Evolutionary conservation across 2,113 vertebrate genomes (phyloP), one percentile per base, ranked within the genome.

Genomic region (Strigops habroptila): DNA sequence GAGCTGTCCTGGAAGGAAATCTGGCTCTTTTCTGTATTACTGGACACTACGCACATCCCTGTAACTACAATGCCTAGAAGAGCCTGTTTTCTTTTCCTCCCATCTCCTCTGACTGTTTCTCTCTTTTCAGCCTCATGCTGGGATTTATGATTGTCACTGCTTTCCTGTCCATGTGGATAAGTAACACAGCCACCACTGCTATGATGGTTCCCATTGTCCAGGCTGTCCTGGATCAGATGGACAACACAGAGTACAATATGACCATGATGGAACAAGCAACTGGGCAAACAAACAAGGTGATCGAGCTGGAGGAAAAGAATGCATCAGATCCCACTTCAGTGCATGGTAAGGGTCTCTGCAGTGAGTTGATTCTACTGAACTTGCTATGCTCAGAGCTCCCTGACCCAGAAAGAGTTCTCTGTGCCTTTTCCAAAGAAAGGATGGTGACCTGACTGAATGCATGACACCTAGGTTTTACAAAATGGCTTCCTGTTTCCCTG

Each of bases 151-250:
- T 97, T 3, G 98, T 99, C 94, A 99, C 99, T 1, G 98, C 99
- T 65, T 99, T 99, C 95, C 97, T 99, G 80, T 99, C 99, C 94
- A 99, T 99, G 99, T 99, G 99, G 99, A 99, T 99, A 98, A 99
- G 99, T 96, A 99, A 99, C 97, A 99, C 99, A 1, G 99, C 99
- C 49, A 98, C 99, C 85, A 99, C 99, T 2, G 99, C 99, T 82
- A 99, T 99, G 99, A 99, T 99, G 99, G 98, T 99, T 73, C 99
- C 99, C 68, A 99, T 99, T 14, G 98, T 99, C 62, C 99, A 99
- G 95, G 99, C 99, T 2, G 98, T 99, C 68, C 95, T 99, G 75
- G 96, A 98, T 67, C 98, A 99, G 97, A 98, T 99, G 88, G 97
- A 98, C 89, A 97, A n/a, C 43, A 93, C 97, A 0, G 97, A 98